Evolutionary conservation across 2,113 vertebrate species (phyloP), one percentile per base, ranked within the genome.

Genomic region (Cyanoliseus patagonus): DNA sequence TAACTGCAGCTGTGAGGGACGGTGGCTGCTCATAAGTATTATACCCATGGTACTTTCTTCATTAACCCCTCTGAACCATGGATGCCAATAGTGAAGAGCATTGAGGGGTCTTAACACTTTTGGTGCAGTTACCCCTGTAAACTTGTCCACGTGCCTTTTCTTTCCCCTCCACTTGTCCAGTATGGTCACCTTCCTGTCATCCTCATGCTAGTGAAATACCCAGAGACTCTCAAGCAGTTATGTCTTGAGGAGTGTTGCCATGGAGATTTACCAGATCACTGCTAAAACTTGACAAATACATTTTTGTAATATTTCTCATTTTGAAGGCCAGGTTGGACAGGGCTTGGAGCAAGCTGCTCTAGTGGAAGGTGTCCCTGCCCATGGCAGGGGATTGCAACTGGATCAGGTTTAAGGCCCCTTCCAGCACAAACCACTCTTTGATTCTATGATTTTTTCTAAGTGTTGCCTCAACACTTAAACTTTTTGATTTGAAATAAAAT

Each of bases 1-100:
- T 17, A 12, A 6, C 53, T 41, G n/a, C 37, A 52, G 62, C 42
- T 3, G 33, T 11, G 25, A 41, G 2, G 20, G 67, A 5, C 2
- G 0, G 4, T 22, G 51, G 5, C 22, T 2, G 13, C 66, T 73
- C 8, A 4, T 28, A 16, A 37, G n/a, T 3, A 1, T 46, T 13
- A 11, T 37, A 61, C 39, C 39, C 3, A 0, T 46, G 25, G 53
- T n/a, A 17, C 22, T 22, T 16, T 11, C 62, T 68, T 18, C 6
- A 0, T 64, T 47, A 31, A 9, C 39, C 39, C 4, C 9, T 41
- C 49, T 47, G 33, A 33, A 3, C 52, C 19, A 7, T 31, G 31
- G 41, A 0, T 44, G 63, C 39, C 8, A 3, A 39, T 17, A 9
- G 15, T 17, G 33, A 15, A 41, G n/a, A 42, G 35, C 4, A 5